Conservation (phyloP, 2,888 invertebrate genomes). For the Ormyrus pomaceus region DNA sequence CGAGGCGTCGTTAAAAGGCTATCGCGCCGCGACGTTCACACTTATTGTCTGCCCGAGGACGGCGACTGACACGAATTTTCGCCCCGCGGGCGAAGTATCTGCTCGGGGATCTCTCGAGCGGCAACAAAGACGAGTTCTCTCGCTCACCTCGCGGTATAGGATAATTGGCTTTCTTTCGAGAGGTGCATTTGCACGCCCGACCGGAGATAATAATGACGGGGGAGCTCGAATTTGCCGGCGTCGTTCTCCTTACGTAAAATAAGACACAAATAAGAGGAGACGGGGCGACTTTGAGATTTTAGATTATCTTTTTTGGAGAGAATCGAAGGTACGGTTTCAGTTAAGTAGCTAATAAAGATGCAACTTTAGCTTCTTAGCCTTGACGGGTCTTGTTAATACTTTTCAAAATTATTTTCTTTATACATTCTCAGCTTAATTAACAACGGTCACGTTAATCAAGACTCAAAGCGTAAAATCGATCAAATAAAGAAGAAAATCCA, state of each 20-base stretch:
- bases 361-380: too few species aligned
- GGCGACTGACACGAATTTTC: conserved; percentile 44
- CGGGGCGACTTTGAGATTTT: too few species aligned
- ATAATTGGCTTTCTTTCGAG: conserved; percentile 46
- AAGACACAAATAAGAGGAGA: too few species aligned
- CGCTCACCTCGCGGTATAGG: conserved; percentile 18
- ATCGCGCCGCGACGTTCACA: conserved; percentile 13
- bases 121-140: conserved; percentile 20
- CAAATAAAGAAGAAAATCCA: too few species aligned
- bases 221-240: neutral
- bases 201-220: conserved; percentile 1
- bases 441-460: too few species aligned
- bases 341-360: too few species aligned
- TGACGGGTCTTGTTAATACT: too few species aligned
- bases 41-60: conserved; percentile 26
- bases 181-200: neutral
- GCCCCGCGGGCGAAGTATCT: conserved; percentile 7
- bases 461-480: too few species aligned
- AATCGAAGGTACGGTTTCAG: too few species aligned
- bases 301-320: too few species aligned
- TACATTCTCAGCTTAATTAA: too few species aligned
- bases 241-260: neutral
- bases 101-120: conserved; percentile 22
- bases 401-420: too few species aligned
- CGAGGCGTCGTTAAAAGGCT: conserved; percentile 39